These are phyloP conservation scores for Dicentrarchus labrax DNA, from an alignment of 2,113 vertebrate genomes.

Conservation along the genomic window DNA sequence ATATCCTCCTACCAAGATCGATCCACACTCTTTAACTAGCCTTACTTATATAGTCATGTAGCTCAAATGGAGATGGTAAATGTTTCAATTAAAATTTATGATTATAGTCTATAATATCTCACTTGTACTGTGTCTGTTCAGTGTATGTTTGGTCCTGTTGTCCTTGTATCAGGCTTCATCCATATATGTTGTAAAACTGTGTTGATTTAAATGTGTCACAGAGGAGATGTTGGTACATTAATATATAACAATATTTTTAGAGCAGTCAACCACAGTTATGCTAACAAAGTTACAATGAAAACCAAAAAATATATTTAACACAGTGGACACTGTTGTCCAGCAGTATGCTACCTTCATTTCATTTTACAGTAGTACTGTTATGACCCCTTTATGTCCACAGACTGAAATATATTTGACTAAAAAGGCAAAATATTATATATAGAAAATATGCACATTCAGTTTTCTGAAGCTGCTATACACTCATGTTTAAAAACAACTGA, in stretches of 20 bases:
- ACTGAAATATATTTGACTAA: not conserved
- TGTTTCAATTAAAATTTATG: not conserved
- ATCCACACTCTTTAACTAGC: no score
- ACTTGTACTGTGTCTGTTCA: not conserved
- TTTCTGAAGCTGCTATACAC: not conserved
- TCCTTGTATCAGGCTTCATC: not conserved
- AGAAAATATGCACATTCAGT: not conserved
- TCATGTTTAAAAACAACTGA: conserved; percentile 19
- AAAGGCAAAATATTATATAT: not conserved
- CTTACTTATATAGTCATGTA: not conserved
- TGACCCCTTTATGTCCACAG: not conserved
- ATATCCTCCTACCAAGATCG: no score
- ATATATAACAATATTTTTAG: not conserved
- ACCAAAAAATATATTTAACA: not conserved
- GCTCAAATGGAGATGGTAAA: not conserved
- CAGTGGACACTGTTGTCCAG: not conserved
- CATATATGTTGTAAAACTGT: not conserved
- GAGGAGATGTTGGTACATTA: not conserved
- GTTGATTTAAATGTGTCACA: not conserved
- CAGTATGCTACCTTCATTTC: not conserved
- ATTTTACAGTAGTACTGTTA: not conserved
- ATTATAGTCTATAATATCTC: not conserved
- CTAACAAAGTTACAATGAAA: not conserved
- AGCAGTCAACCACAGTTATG: not conserved
- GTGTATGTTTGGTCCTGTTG: conserved; percentile 5